Conservation (phyloP, 2,113 vertebrate species). For the Dasyprocta punctata region DNA sequence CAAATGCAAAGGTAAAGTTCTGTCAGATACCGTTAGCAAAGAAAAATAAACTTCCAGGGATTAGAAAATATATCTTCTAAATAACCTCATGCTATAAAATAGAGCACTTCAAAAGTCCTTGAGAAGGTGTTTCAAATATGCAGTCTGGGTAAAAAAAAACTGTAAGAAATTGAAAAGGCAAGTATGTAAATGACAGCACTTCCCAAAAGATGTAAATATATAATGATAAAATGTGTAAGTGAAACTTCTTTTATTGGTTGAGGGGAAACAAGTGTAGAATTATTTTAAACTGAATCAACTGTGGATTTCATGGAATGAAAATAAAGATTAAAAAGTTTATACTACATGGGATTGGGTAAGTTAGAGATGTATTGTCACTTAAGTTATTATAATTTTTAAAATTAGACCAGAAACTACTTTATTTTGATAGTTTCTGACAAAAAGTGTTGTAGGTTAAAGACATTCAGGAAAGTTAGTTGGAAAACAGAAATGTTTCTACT, state of each 20-base stretch:
- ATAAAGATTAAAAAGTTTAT: not conserved
- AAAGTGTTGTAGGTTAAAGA: not conserved
- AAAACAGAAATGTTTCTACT: not conserved
- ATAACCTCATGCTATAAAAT: not conserved
- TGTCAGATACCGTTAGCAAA: conserved; percentile 1
- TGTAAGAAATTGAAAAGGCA: conserved; percentile 39
- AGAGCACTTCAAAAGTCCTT: conserved; percentile 46
- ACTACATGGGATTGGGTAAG: not conserved
- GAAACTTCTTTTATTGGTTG: conserved; percentile 23
- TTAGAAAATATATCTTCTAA: conserved; percentile 9
- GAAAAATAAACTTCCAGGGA: not conserved
- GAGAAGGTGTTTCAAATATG: not conserved
- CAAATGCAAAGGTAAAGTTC: conserved; percentile 49
- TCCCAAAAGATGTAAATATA: conserved; percentile 20
- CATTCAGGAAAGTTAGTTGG: not conserved
- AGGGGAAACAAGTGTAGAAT: not conserved
- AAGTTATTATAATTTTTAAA: not conserved
- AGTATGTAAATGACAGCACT: conserved; percentile 42
- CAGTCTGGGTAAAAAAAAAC: not conserved
- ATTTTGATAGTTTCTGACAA: not conserved
- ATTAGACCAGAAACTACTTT: not conserved
- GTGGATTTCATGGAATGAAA: not conserved
- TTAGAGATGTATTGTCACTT: not conserved
- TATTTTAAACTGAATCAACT: conserved; percentile 41
- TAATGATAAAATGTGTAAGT: conserved; percentile 12